A percentile compares a stretch with the other conserved stretches of the same genome.
phyloP scores from a whole-genome alignment of 2,888 invertebrate species.

The Thyatira batis region DNA sequence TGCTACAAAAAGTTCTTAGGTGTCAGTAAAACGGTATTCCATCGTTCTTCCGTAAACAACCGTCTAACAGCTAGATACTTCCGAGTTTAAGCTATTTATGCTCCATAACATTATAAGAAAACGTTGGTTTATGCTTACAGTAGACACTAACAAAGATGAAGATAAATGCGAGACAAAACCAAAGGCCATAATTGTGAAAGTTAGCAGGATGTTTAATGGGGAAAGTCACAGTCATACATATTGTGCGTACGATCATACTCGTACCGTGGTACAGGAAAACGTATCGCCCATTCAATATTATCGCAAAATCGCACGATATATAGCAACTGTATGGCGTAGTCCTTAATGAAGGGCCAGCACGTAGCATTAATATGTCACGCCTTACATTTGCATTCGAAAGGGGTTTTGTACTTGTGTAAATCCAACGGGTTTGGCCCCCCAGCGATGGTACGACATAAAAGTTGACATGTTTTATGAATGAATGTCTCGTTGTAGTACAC shows the following conservation, averaged over 20 bases:
- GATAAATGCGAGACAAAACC: background rate
- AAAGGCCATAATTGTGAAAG: background rate
- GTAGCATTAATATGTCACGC: slow-evolving; percentile 59
- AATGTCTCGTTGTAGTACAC: slow-evolving; percentile 5
- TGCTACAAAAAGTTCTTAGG: too few relatives aligned
- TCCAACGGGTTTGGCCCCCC: slow-evolving; percentile 36
- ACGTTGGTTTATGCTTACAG: background rate
- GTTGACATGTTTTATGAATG: slow-evolving; percentile 38
- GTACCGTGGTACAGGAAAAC: background rate
- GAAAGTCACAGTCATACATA: background rate
- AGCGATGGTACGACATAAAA: slow-evolving; percentile 38
- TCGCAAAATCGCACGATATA: slow-evolving; percentile 2
- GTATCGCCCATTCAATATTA: slow-evolving; percentile 4
- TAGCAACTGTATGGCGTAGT: slow-evolving; percentile 19
- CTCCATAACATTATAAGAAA: too few relatives aligned
- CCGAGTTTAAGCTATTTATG: too few relatives aligned
- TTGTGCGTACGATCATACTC: background rate
- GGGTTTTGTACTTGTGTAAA: slow-evolving; percentile 24
- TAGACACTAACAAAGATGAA: background rate
- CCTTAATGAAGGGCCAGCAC: slow-evolving; percentile 17
- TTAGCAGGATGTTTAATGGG: background rate
- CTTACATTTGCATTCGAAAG: slow-evolving; percentile 54
- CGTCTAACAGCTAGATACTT: too few relatives aligned
- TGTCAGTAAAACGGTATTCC: too few relatives aligned
- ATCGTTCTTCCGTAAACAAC: too few relatives aligned